Evolutionary conservation across 2,797 vertebrate species (phyloP), one percentile per base, ranked within the genome.

Genomic region (Molossus molossus): DNA sequence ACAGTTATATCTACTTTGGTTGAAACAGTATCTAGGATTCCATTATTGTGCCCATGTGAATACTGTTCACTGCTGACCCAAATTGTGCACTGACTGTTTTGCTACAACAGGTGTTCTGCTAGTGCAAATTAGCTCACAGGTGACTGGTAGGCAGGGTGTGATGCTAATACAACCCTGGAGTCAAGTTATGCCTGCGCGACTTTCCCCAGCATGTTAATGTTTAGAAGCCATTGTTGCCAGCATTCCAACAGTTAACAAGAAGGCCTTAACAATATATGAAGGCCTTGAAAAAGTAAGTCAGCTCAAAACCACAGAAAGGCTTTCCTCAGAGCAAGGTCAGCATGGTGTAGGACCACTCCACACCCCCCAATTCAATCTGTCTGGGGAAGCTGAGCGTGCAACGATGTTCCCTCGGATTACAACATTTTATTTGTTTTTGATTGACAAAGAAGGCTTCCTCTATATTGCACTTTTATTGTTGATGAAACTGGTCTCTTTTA

Each of bases 281-380:
- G 73, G 10, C 48, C 12, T 79, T 65, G 2, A 13, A 62, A 33
- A 45, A 82, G 73, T 5, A 53, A 8, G 10, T 27, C 87, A 57
- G 33, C 37, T n/a, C 67, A 29, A 50, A 86, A 69, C n/a, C 29
- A 1, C 9, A 7, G 50, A 12, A n/a, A 55, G 50, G 23, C 12
- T 23, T 40, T 45, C 37, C 9, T 62, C 10, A 7, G 67, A 0
- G 11, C 13, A 10, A 25, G 21, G 33, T 3, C 6, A 10, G 37
- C 6, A 18, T 8, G 5, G 10, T 6, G 4, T 21, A 5, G 18
- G 18, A 1, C 29, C 27, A 0, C 17, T 9, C 20, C 50, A 0
- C 21, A 4, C 20, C 45, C 1, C 12, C 65, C 2, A 0, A 1
- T 57, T 50, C 37, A 1, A 0, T 12, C 33, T 6, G 4, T 8